Percentiles rank a stretch among this genome's conserved stretches.
These are phyloP conservation scores for Brachionichthys hirsutus DNA, from an alignment of 2,113 vertebrate species.

Conservation along the genomic window DNA sequence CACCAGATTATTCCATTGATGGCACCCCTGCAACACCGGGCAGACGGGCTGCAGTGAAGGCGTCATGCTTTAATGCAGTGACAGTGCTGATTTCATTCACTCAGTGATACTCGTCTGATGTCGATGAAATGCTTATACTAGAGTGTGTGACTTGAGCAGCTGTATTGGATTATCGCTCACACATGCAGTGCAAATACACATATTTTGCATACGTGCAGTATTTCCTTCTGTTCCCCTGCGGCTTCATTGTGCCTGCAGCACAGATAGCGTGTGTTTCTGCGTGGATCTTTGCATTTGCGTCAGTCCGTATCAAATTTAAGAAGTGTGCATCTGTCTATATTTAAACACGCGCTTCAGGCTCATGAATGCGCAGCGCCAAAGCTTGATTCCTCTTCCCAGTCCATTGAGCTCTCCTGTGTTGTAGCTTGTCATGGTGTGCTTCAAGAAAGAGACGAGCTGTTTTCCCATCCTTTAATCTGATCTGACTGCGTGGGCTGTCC, in stretches of 20 bases:
- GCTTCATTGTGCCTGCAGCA: conserved; percentile 17
- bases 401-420: conserved; percentile 10
- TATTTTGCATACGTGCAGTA: not conserved
- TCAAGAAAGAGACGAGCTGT: conserved; percentile 18
- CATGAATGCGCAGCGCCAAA: conserved; percentile 2
- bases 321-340: not conserved
- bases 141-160: no score
- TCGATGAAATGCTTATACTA: no score
- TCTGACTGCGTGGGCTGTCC: conserved; percentile 35
- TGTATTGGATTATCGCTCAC: not conserved
- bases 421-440: conserved; percentile 3
- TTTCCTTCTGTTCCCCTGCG: conserved; percentile 1
- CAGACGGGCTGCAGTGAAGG: no score
- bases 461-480: conserved; percentile 37
- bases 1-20: no score
- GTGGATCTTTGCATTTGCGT: not conserved
- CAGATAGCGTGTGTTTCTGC: conserved; percentile 5
- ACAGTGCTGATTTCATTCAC: no score
- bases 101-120: no score
- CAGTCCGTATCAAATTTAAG: not conserved
- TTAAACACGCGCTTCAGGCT: not conserved
- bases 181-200: not conserved
- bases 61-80: no score
- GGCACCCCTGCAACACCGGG: no score
- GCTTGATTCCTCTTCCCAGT: conserved; percentile 14